Base-by-base conservation (phyloP, 1,140 invertebrate genomes). In the Brachystomella parvula region DNA sequence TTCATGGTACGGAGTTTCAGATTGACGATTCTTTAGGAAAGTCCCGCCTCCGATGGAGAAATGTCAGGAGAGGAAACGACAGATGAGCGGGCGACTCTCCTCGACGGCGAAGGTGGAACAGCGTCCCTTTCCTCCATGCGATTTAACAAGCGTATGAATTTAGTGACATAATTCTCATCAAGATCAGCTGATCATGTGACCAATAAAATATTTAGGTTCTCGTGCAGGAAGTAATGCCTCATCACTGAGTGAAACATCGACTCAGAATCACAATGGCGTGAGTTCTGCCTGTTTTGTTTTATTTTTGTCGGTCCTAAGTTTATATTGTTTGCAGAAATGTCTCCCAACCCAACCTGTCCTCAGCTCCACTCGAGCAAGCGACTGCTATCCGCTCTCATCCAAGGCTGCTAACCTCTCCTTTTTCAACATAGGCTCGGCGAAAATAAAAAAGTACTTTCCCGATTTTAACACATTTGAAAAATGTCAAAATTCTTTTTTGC, bases 31-130 rank as follows among this genome's bases (percentile, higher is more conserved):
- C 69, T 61, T 0, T 64, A 64, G 70, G 84, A 85, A 75, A 82
- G 81, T 74, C 83, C 82, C 69, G 78, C 75, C 35, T 79, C 76
- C 53, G 83, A 83, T 69, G 78, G 80, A 61, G 84, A 85, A 65
- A 75, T 77, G 47, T 78, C 75, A 53, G 74, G 76, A 47, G 81
- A 83, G 70, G 80, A 82, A 79, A 84, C 89, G 26, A 87, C 89
- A 44, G 90, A 92, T 79, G 90, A 93, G 79, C 89, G 87, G 76
- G 89, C 88, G 65, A 87, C 90, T 75, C 81, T 94, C 28, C 82
- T 94, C 62, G 86, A 89, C 74, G 81, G 83, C 29, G 82, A 84
- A 70, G 79, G 76, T 3, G 77, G 76, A 0, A 78, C 78, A 3
- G 66, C 60, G 0, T 73, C 71, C 15, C 31, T 68, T 53, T 72